Evolutionary conservation across 2,888 invertebrate species (phyloP).

Genomic region (Nemoura dubitans): DNA sequence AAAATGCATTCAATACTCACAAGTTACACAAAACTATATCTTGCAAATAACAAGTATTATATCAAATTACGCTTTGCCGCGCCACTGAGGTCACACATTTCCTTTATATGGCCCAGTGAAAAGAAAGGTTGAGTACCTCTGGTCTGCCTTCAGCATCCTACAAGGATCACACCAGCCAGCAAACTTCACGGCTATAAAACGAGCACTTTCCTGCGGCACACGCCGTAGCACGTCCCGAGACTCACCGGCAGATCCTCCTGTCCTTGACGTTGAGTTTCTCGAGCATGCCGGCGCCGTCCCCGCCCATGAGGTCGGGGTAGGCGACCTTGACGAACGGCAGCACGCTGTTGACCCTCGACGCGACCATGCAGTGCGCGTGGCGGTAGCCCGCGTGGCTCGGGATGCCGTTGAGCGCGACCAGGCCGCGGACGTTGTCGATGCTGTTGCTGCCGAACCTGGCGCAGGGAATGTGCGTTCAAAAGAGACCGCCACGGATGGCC

Average conservation of each 20-base stretch:
- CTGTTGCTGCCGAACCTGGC: slow-evolving; percentile 2
- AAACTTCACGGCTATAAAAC: no score
- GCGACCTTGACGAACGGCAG: slow-evolving; percentile 78
- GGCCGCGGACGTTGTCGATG: neutral
- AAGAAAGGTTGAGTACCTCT: no score
- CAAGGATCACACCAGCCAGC: no score
- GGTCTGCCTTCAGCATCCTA: no score
- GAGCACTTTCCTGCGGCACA: no score
- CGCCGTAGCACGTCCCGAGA: no score
- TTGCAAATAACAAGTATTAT: no score
- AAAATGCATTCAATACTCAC: no score
- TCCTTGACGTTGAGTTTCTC: slow-evolving; percentile 70
- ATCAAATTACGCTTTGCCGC: no score
- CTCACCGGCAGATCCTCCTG: slow-evolving; percentile 64
- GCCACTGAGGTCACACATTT: no score
- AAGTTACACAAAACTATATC: no score
- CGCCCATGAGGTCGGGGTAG: slow-evolving; percentile 77
- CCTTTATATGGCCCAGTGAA: no score
- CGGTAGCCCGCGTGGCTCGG: slow-evolving; percentile 34
- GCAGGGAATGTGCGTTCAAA: neutral
- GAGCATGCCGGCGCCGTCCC: slow-evolving; percentile 60
- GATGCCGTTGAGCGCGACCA: slow-evolving; percentile 37
- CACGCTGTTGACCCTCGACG: slow-evolving; percentile 69
- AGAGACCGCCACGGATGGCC: neutral
- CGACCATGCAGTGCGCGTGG: slow-evolving; percentile 65